phyloP scores from a whole-genome alignment of 2,797 vertebrate genomes.

The Mus minutoides region DNA sequence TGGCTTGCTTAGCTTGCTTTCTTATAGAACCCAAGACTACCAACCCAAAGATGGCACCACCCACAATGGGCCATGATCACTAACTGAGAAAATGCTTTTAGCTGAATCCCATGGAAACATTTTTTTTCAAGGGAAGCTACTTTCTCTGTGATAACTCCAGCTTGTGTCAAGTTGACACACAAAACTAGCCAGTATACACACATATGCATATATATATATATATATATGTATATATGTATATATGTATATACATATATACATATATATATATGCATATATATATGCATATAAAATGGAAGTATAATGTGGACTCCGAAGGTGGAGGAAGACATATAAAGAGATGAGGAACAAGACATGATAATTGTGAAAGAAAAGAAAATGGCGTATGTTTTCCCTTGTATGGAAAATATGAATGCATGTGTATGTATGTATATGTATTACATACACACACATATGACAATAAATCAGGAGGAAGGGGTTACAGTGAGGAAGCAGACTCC shows the following conservation, averaged over 20 bases:
- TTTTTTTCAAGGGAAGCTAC: no score
- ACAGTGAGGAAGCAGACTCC: not conserved
- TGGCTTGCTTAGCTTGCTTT: no score
- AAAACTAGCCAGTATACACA: no score
- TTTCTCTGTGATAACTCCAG: no score
- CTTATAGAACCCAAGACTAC: no score
- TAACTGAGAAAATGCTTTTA: no score
- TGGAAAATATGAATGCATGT: not conserved
- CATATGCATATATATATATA: not conserved
- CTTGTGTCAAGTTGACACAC: no score
- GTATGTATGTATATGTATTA: not conserved
- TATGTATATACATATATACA: not conserved
- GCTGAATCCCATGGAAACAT: no score
- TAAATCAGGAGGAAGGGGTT: not conserved
- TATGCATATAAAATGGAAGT: not conserved
- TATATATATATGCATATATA: not conserved
- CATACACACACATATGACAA: not conserved
- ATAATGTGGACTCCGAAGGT: not conserved
- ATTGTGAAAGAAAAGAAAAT: not conserved
- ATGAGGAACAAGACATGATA: not conserved
- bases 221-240: not conserved
- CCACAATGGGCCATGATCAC: no score
- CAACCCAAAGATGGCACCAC: no score
- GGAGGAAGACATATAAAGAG: not conserved
- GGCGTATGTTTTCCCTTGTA: not conserved